Percentiles rank a stretch among this genome's conserved stretches.
phyloP scores from a whole-genome alignment of 2,888 invertebrate species.

The Noctua comes region DNA sequence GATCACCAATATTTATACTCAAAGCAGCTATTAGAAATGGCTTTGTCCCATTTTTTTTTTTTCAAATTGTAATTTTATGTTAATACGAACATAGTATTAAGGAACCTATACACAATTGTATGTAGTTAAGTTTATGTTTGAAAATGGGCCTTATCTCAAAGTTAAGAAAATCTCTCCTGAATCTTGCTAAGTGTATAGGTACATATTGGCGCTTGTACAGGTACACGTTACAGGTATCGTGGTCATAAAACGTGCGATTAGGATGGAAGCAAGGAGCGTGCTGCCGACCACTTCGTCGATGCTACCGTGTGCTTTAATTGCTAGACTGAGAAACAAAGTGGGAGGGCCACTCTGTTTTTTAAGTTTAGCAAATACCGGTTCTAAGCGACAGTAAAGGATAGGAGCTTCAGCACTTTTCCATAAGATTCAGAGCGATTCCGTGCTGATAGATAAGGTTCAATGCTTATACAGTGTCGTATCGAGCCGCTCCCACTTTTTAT shows the following conservation, averaged over 20 bases:
- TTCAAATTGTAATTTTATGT: not conserved
- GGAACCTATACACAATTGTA: not conserved
- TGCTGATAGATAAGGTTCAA: not conserved
- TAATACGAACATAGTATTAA: not conserved
- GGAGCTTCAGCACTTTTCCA: not conserved
- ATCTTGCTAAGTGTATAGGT: not conserved
- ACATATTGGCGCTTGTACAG: not conserved
- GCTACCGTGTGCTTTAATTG: not conserved
- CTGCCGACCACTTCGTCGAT: not conserved
- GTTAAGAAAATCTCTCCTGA: not conserved
- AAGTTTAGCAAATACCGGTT: not conserved
- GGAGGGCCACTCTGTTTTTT: not conserved
- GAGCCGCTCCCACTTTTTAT: not conserved
- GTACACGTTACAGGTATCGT: not conserved
- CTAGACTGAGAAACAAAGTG: too few species aligned
- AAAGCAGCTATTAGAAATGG: not conserved
- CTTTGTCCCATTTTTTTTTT: not conserved
- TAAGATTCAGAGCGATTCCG: not conserved
- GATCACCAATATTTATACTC: not conserved
- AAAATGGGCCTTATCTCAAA: not conserved
- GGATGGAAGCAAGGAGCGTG: not conserved
- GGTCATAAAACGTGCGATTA: slow-evolving; percentile 1
- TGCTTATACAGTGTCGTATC: not conserved
- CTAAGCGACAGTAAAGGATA: not conserved
- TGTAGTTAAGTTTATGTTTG: too few species aligned